Base-by-base conservation (phyloP, 1,140 invertebrate genomes). In the Delia radicum region DNA sequence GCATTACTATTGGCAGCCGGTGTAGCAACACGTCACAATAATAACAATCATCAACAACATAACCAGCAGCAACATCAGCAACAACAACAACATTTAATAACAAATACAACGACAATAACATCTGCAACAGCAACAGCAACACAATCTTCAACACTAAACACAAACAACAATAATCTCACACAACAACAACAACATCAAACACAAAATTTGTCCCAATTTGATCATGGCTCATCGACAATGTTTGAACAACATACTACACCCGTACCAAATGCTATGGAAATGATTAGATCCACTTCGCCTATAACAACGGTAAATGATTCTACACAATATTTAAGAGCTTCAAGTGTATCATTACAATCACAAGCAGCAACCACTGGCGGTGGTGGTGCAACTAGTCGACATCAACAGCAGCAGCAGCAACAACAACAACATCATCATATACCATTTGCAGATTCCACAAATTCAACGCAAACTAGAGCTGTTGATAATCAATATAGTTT, bases 401-500 rank as follows among this genome's bases (percentile, higher is more conserved):
- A 63, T 24, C 27, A n/a, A n/a, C n/a, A n/a, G n/a, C n/a, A n/a
- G n/a, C n/a, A n/a, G n/a, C n/a, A 63, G 3, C 69, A 62, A 26
- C 42, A 74, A 27, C 48, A n/a, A n/a, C n/a, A n/a, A n/a, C n/a
- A n/a, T n/a, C n/a, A n/a, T n/a, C n/a, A 72, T 27, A 29, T 46
- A 15, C 55, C 13, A 55, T 74, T 42, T 62, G 21, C 3, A 26
- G 31, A 37, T 24, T 62, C 42, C 48, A 46, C 7, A 28, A 63
- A 15, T 18, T 27, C 33, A 26, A 73, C 33, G 15, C 73, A 72
- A 72, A 75, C 18, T 18, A 73, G 91, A 29, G 91, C 91, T 24
- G 88, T 92, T 15, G 91, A 91, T 83, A 92, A 91, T 81, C 90
- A 91, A 79, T 92, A 92, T 82, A 91, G 90, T 85, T 90, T 89